phyloP scores from a whole-genome alignment of 2,113 vertebrate genomes.

The Siniperca knerii region DNA sequence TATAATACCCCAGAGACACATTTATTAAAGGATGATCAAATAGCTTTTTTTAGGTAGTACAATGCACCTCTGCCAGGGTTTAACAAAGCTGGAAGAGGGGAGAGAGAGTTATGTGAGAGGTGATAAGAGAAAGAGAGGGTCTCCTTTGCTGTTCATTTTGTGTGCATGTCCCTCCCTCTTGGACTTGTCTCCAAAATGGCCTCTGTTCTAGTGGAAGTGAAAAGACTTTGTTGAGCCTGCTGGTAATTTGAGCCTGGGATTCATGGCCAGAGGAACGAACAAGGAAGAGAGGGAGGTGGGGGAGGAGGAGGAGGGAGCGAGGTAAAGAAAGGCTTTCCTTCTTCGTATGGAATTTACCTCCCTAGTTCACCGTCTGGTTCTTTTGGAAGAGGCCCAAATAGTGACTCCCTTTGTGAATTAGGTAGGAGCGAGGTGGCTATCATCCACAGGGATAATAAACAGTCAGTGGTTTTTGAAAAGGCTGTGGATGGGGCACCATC shows the following conservation, averaged over 20 bases:
- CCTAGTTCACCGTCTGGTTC: constrained; percentile 57
- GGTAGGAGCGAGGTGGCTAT: constrained; percentile 38
- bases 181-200: constrained; percentile 80
- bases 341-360: constrained; percentile 74
- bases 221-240: constrained; percentile 74
- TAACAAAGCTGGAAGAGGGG: background rate
- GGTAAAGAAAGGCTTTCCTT: constrained; percentile 72
- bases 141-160: constrained; percentile 69
- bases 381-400: constrained; percentile 63
- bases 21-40: constrained; percentile 37
- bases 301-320: constrained; percentile 36
- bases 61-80: background rate
- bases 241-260: constrained; percentile 81
- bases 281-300: constrained; percentile 54
- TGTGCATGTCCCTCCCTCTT: constrained; percentile 55
- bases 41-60: constrained; percentile 19
- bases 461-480: constrained; percentile 27
- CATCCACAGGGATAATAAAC: constrained; percentile 22
- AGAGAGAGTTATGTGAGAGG: constrained; percentile 13
- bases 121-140: constrained; percentile 29
- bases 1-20: background rate
- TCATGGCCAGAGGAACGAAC: constrained; percentile 67
- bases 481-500: constrained; percentile 6
- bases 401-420: constrained; percentile 58
- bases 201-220: constrained; percentile 75